Percentiles rank a stretch among this genome's conserved stretches.
Conservation (phyloP, 2,888 invertebrate genomes). For the Isotomurus palustris region DNA sequence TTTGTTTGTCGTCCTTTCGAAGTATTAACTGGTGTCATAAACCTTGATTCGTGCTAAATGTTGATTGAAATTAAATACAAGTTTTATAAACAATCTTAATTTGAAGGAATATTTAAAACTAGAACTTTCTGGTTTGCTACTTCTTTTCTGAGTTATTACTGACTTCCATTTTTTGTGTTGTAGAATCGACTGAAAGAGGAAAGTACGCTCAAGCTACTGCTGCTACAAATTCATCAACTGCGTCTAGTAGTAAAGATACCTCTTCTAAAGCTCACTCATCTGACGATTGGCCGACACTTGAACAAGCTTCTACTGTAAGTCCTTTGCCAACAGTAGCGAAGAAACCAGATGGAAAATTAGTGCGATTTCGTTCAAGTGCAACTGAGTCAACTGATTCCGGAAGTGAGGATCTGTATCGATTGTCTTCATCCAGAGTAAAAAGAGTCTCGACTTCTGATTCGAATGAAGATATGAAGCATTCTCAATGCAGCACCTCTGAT, state of each 20-base stretch:
- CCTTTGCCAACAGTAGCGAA: conserved; percentile 47
- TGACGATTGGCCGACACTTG: conserved; percentile 87
- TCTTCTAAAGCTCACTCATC: conserved; percentile 61
- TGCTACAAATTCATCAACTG: background rate
- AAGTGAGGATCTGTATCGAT: conserved; percentile 28
- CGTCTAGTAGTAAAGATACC: background rate
- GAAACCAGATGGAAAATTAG: conserved; percentile 27
- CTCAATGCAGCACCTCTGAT: conserved; percentile 6
- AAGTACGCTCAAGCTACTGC: too few relatives aligned
- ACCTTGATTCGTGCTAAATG: too few relatives aligned
- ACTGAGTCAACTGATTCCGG: conserved; percentile 41
- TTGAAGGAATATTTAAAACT: too few relatives aligned
- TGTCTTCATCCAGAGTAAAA: background rate
- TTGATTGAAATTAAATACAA: too few relatives aligned
- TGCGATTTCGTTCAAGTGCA: conserved; percentile 28
- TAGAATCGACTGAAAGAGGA: too few relatives aligned
- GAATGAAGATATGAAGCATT: conserved; percentile 7
- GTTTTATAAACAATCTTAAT: too few relatives aligned
- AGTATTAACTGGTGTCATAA: too few relatives aligned
- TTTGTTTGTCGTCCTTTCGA: too few relatives aligned
- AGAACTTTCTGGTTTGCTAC: too few relatives aligned
- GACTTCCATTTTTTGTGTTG: too few relatives aligned
- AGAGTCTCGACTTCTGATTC: conserved; percentile 3
- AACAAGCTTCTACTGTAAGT: conserved; percentile 53
- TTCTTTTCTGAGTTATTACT: too few relatives aligned